Conservation (phyloP, 2,113 vertebrate species). For the Irena cyanogastra region DNA sequence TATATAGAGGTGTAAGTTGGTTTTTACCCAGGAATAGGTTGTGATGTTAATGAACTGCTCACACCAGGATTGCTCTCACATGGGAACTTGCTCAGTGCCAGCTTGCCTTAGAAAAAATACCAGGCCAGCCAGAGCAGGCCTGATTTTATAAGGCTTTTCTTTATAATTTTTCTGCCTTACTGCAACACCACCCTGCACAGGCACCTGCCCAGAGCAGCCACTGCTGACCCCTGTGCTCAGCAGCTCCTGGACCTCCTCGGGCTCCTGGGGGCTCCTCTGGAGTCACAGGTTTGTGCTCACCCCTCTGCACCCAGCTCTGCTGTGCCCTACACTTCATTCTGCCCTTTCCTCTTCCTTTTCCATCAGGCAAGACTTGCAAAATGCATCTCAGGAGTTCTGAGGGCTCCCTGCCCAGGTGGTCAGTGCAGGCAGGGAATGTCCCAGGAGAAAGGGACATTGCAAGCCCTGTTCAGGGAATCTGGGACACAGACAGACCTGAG, state of each 20-base stretch:
- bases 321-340: neutral
- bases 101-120: no score
- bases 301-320: neutral
- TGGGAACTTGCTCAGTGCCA: neutral
- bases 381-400: neutral
- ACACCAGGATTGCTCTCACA: neutral
- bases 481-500: neutral
- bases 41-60: neutral
- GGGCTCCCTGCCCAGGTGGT: accelerated
- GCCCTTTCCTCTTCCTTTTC: neutral
- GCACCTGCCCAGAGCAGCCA: neutral
- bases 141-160: neutral
- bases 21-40: neutral
- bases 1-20: neutral
- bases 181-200: neutral
- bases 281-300: neutral
- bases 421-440: neutral
- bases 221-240: neutral
- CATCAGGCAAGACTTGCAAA: neutral
- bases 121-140: neutral
- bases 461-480: neutral
- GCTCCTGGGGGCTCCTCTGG: neutral
- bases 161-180: neutral
- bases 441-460: neutral
- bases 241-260: neutral